phyloP scores from a whole-genome alignment of 2,888 invertebrate species.

The Drosophila paranaensis region DNA sequence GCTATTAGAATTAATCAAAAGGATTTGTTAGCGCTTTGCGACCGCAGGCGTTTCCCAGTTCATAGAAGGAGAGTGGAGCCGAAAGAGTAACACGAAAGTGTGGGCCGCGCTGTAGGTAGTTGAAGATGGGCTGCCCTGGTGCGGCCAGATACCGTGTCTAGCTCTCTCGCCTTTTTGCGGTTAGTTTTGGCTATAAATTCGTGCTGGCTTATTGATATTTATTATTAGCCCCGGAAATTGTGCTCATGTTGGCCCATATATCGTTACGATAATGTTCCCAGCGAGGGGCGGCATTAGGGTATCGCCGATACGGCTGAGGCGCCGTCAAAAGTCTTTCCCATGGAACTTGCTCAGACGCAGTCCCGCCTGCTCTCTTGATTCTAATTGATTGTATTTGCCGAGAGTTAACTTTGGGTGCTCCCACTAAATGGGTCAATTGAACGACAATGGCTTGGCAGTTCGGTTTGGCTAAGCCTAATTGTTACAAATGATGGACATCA shows the following conservation, averaged over 20 bases:
- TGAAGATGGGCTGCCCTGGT: constrained; percentile 10
- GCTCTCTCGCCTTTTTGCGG: constrained; percentile 60
- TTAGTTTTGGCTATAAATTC: constrained; percentile 72
- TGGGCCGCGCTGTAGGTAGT: constrained; percentile 25
- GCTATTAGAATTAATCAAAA: constrained; percentile 81
- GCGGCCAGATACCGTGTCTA: constrained; percentile 35
- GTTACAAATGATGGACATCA: constrained; percentile 11
- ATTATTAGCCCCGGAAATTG: constrained; percentile 73
- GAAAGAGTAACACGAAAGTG: constrained; percentile 9
- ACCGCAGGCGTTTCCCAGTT: constrained; percentile 47
- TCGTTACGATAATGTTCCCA: constrained; percentile 57
- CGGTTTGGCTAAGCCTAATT: constrained; percentile 27
- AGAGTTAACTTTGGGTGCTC: constrained; percentile 19
- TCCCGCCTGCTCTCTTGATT: no score
- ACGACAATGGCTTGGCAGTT: constrained; percentile 25
- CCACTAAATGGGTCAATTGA: constrained; percentile 48
- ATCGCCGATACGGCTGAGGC: constrained; percentile 29
- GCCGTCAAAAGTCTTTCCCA: constrained; percentile 11
- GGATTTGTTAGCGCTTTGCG: constrained; percentile 70
- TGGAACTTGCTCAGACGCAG: not conserved
- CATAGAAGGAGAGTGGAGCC: not conserved
- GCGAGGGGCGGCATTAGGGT: constrained; percentile 36
- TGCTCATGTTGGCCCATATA: constrained; percentile 60
- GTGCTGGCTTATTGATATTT: constrained; percentile 76
- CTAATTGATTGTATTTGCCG: constrained; percentile 54